Conservation (phyloP, 2,888 invertebrate species). For the Synergus umbraculus region DNA sequence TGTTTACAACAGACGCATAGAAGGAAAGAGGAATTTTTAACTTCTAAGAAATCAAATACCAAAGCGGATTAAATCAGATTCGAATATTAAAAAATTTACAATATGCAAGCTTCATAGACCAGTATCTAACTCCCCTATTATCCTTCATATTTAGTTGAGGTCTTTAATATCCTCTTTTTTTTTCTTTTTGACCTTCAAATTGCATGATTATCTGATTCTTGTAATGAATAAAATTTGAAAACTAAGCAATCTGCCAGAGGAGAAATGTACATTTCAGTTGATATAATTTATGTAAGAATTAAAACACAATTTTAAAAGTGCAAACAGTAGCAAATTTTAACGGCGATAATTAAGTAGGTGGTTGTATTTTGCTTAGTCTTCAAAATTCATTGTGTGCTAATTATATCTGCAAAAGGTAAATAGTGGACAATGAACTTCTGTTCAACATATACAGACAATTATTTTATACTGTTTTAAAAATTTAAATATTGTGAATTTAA, state of each 20-base stretch:
- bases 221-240: neutral
- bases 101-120: too few species aligned
- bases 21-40: neutral
- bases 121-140: too few species aligned
- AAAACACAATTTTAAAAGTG: neutral
- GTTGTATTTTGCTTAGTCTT: neutral
- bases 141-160: too few species aligned
- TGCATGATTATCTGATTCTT: neutral
- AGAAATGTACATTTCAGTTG: neutral
- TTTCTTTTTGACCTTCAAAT: too few species aligned
- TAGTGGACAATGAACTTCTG: constrained; percentile 1
- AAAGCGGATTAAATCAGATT: too few species aligned
- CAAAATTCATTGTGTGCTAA: constrained; percentile 4
- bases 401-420: neutral
- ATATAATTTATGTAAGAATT: neutral
- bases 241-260: neutral
- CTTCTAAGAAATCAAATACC: neutral
- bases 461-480: neutral
- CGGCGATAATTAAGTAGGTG: neutral
- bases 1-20: too few species aligned
- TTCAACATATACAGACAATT: neutral
- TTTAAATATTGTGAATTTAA: neutral
- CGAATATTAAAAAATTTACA: too few species aligned
- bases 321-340: neutral
- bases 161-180: too few species aligned